phyloP scores from a whole-genome alignment of 2,888 invertebrate species.

The Apeira syringaria region DNA sequence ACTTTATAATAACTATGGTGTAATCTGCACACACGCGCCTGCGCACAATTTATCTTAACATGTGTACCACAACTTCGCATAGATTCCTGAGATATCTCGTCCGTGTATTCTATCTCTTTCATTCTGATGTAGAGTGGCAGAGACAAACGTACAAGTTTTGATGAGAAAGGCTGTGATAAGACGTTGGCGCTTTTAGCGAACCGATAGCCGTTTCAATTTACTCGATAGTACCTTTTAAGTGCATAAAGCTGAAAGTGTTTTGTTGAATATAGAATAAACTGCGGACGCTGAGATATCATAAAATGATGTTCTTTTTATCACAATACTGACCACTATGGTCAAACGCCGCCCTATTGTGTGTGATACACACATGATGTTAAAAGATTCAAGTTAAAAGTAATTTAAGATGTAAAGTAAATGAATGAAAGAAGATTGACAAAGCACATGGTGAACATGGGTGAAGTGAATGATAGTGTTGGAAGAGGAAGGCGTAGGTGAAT shows the following conservation, averaged over 20 bases:
- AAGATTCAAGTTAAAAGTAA: too few relatives aligned
- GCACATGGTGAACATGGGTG: too few relatives aligned
- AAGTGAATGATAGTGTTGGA: too few relatives aligned
- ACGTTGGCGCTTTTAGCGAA: slow-evolving; percentile 1
- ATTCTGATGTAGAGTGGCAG: neutral
- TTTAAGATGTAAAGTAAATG: too few relatives aligned
- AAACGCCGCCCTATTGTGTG: neutral
- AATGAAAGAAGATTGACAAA: too few relatives aligned
- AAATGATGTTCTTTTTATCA: slow-evolving; percentile 2
- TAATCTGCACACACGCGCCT: slow-evolving; percentile 8
- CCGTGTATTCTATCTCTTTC: slow-evolving; percentile 2
- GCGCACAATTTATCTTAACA: slow-evolving; percentile 36
- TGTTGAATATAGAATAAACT: too few relatives aligned
- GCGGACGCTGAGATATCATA: neutral
- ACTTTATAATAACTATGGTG: too few relatives aligned
- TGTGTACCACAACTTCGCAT: slow-evolving; percentile 31
- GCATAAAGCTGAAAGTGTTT: neutral
- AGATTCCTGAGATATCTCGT: slow-evolving; percentile 40
- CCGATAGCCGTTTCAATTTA: slow-evolving; percentile 7
- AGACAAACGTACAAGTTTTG: neutral
- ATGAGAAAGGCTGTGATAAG: neutral
- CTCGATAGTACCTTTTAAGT: slow-evolving; percentile 6
- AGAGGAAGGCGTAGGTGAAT: too few relatives aligned
- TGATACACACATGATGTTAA: too few relatives aligned
- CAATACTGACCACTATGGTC: slow-evolving; percentile 1